phyloP scores from a whole-genome alignment of 2,888 invertebrate genomes.

The Plebejus melissa region DNA sequence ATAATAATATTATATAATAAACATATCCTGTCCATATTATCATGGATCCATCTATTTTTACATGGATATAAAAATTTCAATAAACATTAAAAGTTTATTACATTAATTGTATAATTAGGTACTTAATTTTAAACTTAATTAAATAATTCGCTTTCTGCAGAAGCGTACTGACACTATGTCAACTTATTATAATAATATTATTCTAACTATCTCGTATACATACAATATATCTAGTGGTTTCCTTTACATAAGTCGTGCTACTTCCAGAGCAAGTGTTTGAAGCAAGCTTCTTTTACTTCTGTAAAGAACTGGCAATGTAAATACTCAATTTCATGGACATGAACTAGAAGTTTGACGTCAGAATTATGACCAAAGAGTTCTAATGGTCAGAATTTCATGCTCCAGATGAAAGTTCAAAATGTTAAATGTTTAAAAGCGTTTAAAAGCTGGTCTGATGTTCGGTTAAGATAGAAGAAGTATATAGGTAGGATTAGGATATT shows the following conservation, averaged over 20 bases:
- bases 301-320: not conserved
- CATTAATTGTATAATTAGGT: not conserved
- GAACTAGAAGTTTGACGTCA: not conserved
- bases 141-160: not conserved
- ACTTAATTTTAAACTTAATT: not conserved
- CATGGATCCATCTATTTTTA: not conserved
- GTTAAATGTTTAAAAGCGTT: not conserved
- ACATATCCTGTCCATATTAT: not conserved
- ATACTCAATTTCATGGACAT: not conserved
- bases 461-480: not conserved
- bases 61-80: not conserved
- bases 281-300: not conserved
- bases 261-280: not conserved
- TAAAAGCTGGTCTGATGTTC: too few relatives aligned
- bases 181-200: not conserved
- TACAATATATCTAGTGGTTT: not conserved
- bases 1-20: too few relatives aligned
- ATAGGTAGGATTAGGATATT: not conserved
- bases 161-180: not conserved
- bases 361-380: not conserved
- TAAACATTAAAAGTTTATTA: not conserved
- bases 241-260: not conserved
- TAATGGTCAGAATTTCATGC: not conserved
- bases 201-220: slow-evolving; percentile 8
- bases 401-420: not conserved